A percentile compares a stretch with the other conserved stretches of the same genome.
phyloP scores from a whole-genome alignment of 2,797 vertebrate species.

The Chelonia mydas region DNA sequence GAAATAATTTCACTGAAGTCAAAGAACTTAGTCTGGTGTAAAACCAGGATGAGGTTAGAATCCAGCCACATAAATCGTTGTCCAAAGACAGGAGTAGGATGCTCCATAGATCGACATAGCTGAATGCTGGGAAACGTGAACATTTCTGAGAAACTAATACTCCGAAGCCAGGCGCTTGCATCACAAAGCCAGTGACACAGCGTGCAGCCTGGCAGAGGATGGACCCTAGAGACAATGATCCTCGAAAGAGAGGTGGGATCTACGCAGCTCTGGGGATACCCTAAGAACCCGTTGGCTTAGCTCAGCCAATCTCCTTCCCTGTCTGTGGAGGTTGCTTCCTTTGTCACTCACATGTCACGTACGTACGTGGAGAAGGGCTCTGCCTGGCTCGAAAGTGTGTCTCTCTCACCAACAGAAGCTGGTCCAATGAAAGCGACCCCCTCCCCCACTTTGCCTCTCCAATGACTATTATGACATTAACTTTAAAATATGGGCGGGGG shows the following conservation, averaged over 20 bases:
- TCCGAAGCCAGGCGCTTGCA: background rate
- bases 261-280: background rate
- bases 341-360: fast-evolving
- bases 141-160: background rate
- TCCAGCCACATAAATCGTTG: background rate
- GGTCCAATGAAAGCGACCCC: too few relatives aligned
- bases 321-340: background rate
- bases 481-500: too few relatives aligned
- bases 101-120: background rate
- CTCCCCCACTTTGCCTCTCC: too few relatives aligned
- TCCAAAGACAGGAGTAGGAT: background rate
- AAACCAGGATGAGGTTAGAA: background rate
- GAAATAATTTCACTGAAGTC: background rate
- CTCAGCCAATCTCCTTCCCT: background rate
- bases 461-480: too few relatives aligned
- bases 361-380: background rate
- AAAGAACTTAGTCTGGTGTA: background rate
- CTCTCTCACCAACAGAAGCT: background rate
- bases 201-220: background rate
- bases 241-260: background rate
- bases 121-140: background rate
- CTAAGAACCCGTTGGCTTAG: background rate
- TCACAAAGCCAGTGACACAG: fast-evolving
- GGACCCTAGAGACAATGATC: background rate
- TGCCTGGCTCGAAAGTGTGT: background rate